Base-by-base conservation (phyloP, 2,113 vertebrate species). In the Percina caprodes region DNA sequence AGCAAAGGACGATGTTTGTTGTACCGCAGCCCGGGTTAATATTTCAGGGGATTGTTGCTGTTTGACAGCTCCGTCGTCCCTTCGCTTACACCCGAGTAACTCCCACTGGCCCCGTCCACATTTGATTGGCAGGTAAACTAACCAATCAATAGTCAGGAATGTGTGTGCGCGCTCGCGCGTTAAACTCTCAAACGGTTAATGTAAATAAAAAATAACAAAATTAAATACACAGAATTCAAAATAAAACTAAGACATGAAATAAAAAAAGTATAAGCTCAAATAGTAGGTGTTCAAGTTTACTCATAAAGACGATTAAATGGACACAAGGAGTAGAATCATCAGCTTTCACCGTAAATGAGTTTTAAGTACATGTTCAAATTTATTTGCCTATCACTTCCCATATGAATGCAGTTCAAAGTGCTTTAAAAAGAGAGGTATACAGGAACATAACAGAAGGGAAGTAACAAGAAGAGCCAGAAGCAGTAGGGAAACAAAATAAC, bases 41-140 rank as follows among this genome's bases (percentile, higher is more conserved):
- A 77, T 86, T 86, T 89, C 90, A 82, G 77, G 42, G 54, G 90
- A 19, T 24, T 86, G 79, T 83, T 87, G 85, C 48, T 39, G 83
- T 94, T 92, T 94, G 93, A 94, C 93, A 94, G 91, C 88, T 91
- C 83, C 48, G 78, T 77, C 79, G 75, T 79, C 69, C 71, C 74
- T 58, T 18, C 6, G 51, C 61, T 68, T 63, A 48, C 76, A 55
- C 49, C 63, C 45, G 26, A 67, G 70, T 33, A 18, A 77, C 87
- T 86, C 71, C 74, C 77, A 68, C 60, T 61, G 1, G 1, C 35
- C 48, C 82, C 87, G 83, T 90, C 91, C 76, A 86, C 74, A 0
- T 76, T 24, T 85, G 89, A 93, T 45, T 69, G 92, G 10, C 91
- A 82, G 2, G 1, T 19, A 0, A 1, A 0, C 1, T 1, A 26